Evolutionary conservation across 2,888 invertebrate genomes (phyloP), one percentile per base, ranked within the genome.

Genomic region (Encarsia formosa): DNA sequence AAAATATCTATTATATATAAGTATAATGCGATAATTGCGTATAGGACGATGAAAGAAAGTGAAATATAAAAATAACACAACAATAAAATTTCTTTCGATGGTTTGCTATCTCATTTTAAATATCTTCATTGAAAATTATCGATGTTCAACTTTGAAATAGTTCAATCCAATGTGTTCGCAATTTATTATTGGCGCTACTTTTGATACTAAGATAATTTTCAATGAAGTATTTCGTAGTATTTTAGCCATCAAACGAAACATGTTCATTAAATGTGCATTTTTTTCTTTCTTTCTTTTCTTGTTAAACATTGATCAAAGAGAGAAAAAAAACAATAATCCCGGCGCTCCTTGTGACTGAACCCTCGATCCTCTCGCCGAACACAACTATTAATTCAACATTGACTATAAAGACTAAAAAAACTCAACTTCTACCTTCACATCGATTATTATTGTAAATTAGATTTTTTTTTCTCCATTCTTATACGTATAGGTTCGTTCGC

Each of bases 1-100:
- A 49, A 48, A 20, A 34, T 46, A 56, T 49, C 47, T 48, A 41
- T 40, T 37, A 39, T n/a, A 45, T 49, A 29, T 51, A 49, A 42
- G 23, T 41, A 31, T 40, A 49, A 46, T 42, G 32, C 39, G 11
- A 23, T 22, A 41, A 24, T 40, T 45, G 45, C 31, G 23, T 29
- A 38, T 45, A 32, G 15, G 4, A 41, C 22, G 22, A 16, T 38
- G 26, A 37, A 48, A 44, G 31, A 5, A 43, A 20, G 32, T 16
- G 37, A 35, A 18, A 31, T 35, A 40, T 19, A 5, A 37, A 52
- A 16, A 26, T 24, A 22, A 39, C 22, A 34, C 35, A 22, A 41
- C 2, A 37, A 35, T 29, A 34, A 15, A 34, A 43, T 34, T 34
- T n/a, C n/a, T 41, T 40, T 23, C 18, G 23, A 37, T n/a, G 45